Percentiles rank a stretch among this genome's conserved stretches.
These are phyloP conservation scores for Phalacrocorax pelagicus DNA, from an alignment of 2,113 vertebrate species.

Conservation along the genomic window DNA sequence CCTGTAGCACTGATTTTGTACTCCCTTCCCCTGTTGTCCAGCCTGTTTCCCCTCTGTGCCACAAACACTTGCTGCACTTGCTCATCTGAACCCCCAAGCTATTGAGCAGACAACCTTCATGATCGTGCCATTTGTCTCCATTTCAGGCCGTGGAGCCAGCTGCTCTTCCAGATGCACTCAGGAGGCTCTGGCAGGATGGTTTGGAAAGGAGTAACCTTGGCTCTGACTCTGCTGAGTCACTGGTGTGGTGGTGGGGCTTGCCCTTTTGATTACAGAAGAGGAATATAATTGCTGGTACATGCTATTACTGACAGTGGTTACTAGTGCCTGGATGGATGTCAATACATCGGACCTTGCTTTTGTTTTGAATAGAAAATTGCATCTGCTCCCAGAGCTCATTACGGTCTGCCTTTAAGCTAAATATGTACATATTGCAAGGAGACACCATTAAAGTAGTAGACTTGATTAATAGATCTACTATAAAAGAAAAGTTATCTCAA, in stretches of 20 bases:
- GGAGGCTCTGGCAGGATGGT: not conserved
- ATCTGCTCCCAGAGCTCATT: not conserved
- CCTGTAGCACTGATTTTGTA: not conserved
- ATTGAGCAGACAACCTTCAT: not conserved
- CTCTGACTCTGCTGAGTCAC: not conserved
- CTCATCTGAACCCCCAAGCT: not conserved
- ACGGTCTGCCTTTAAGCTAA: not conserved
- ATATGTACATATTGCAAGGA: not conserved
- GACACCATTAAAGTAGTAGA: not conserved
- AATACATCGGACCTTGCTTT: not conserved
- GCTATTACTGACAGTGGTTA: not conserved
- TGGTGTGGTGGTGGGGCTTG: not conserved
- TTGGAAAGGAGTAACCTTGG: not conserved
- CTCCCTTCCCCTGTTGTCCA: not conserved
- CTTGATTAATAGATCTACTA: not conserved
- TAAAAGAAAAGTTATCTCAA: not conserved
- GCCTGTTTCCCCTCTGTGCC: not conserved
- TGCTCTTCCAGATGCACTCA: fast-evolving
- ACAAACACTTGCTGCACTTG: not conserved
- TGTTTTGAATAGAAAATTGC: not conserved
- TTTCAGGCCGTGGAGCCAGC: not conserved
- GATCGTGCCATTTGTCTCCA: fast-evolving
- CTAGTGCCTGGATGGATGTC: not conserved
- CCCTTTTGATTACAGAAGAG: not conserved
- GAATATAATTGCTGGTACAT: fast-evolving